phyloP scores from a whole-genome alignment of 1,140 invertebrate species.

The Pygmarrhopalites habei region DNA sequence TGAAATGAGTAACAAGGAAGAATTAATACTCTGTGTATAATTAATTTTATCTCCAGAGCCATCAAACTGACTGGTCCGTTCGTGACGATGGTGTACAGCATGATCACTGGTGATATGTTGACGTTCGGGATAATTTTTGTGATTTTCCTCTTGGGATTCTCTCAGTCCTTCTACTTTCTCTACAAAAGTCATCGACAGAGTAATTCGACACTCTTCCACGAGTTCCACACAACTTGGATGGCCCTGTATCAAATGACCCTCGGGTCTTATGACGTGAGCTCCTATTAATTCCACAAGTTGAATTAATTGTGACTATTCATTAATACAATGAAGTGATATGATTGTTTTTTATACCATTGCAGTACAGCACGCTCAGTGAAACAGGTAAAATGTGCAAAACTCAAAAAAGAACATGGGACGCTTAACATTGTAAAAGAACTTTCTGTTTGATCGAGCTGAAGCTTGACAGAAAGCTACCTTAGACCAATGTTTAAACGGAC shows the following conservation, averaged over 20 bases:
- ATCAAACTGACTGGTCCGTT: constrained; percentile 90
- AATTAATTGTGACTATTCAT: constrained; percentile 2
- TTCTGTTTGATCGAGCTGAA: too few relatives aligned
- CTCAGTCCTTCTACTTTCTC: constrained; percentile 93
- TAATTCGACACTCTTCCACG: constrained; percentile 67
- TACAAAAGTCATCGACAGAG: constrained; percentile 84
- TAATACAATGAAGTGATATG: too few relatives aligned
- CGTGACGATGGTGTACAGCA: constrained; percentile 97
- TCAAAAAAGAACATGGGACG: too few relatives aligned
- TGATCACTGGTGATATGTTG: constrained; percentile 96
- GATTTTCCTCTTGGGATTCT: constrained; percentile 89
- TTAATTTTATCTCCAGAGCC: constrained; percentile 66
- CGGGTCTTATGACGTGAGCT: constrained; percentile 90
- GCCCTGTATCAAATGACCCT: constrained; percentile 95
- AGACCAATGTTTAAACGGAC: too few relatives aligned
- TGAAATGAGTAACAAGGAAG: too few relatives aligned
- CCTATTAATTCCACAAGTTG: constrained; percentile 12
- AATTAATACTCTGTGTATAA: too few relatives aligned
- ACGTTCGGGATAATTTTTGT: constrained; percentile 94
- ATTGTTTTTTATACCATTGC: constrained; percentile 35
- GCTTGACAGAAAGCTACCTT: too few relatives aligned
- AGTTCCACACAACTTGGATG: constrained; percentile 90
- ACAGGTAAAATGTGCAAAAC: too few relatives aligned
- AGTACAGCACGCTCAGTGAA: constrained; percentile 85
- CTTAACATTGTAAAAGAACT: too few relatives aligned